phyloP scores from a whole-genome alignment of 2,888 invertebrate genomes.

The Deilephila elpenor region DNA sequence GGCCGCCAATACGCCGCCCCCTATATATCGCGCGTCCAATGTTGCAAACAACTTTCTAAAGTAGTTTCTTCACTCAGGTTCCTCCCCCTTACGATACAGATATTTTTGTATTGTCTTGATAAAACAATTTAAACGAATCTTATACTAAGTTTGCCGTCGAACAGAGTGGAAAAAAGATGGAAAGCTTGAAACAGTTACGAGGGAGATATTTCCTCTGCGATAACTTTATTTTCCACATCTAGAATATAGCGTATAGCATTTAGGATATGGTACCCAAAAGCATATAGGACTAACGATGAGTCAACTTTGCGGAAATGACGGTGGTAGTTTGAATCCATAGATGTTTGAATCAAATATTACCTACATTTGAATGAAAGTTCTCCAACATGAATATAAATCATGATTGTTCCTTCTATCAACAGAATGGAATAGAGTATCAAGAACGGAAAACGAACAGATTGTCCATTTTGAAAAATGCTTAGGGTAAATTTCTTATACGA shows the following conservation, averaged over 20 bases:
- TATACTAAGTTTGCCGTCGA: background rate
- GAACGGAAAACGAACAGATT: background rate
- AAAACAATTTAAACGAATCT: background rate
- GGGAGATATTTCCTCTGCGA: background rate
- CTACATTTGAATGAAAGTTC: no score
- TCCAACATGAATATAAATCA: no score
- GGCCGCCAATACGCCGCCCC: conserved; percentile 10
- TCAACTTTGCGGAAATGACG: no score
- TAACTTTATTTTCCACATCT: no score
- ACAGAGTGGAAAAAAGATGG: background rate
- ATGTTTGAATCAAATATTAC: no score
- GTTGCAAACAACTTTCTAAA: conserved; percentile 11
- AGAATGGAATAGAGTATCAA: no score
- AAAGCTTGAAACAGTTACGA: background rate
- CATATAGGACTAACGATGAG: no score
- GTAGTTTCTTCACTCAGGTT: conserved; percentile 13
- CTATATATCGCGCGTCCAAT: conserved; percentile 9
- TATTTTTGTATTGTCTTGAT: background rate
- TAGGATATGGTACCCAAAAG: no score
- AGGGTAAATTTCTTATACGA: background rate
- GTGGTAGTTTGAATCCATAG: no score
- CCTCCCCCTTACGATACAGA: background rate
- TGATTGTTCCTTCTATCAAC: no score
- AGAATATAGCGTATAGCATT: no score
- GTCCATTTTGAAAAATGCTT: background rate